Evolutionary conservation across 2,113 vertebrate genomes (phyloP).

Genomic region (Scopus umbretta): DNA sequence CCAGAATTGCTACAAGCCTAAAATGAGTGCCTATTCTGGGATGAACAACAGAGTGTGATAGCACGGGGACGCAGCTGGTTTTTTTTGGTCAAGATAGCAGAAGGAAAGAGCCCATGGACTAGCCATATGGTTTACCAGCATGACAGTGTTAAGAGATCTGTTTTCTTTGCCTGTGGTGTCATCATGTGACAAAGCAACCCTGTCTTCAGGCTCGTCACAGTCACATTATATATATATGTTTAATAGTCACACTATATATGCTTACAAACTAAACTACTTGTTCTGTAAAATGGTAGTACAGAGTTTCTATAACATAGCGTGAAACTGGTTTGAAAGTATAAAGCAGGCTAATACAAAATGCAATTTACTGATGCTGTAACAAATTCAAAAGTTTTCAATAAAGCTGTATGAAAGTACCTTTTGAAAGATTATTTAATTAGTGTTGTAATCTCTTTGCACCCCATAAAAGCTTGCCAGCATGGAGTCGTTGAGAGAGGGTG

Average conservation of each 20-base stretch:
- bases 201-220: not conserved
- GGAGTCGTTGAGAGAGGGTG: not conserved
- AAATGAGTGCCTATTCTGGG: not conserved
- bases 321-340: not conserved
- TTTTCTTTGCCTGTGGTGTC: not conserved
- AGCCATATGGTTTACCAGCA: not conserved
- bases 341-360: not conserved
- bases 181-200: not conserved
- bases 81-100: not conserved
- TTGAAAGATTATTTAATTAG: not conserved
- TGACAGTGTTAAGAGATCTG: not conserved
- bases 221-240: not conserved
- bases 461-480: not conserved
- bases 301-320: not conserved
- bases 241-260: no score
- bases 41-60: not conserved
- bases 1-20: not conserved
- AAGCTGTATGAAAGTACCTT: slow-evolving; percentile 4
- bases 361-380: not conserved
- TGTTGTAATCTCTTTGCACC: not conserved
- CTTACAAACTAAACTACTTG: not conserved
- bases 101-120: not conserved
- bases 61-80: not conserved
- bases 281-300: not conserved
- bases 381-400: not conserved